Base-by-base conservation (phyloP, 1,140 invertebrate genomes). In the Oncopodura yosiiana region DNA sequence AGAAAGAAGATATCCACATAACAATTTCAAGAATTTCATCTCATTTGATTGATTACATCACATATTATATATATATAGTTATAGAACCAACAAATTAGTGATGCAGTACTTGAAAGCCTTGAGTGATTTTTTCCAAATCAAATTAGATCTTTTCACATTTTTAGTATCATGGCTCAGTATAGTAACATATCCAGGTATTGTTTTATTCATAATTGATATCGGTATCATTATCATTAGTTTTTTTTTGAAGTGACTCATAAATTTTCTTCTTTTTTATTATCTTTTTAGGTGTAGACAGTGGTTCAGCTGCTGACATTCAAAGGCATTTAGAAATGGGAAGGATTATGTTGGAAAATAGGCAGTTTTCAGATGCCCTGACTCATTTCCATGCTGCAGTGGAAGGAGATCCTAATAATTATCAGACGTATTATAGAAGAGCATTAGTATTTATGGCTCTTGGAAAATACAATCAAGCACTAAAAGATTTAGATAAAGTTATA, bases 351-450 rank as follows among this genome's bases (percentile, higher is more conserved):
- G 82, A 87, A 6, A 81, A 81, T 62, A 93, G 94, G 39, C 89
- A 98, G 69, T 79, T 97, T 45, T 84, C 89, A 42, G 95, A 99
- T 77, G 95, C 96, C 1, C 71, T 99, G 24, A 86, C 87, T 42
- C 94, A 99, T 69, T 99, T 95, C 75, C 94, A 99, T 79, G 86
- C 89, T 51, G 96, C 95, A 63, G 87, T 99, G 67, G 94, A 98
- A 74, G 88, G 86, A 16, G 94, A 99, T 75, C 89, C 93, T 29
- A 80, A 78, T 49, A 98, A 98, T 73, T 99, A 96, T 71, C 76
- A 98, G 66, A 94, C 90, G 50, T 93, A 89, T 66, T 94, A 87
- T 66, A 89, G 89, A 69, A 77, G 95, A 67, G 94, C 94, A 12
- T 98, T 94, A 8, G 92, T 97, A 1, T 96, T 93, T 70, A 78